A percentile compares a stretch with the other conserved stretches of the same genome.
Evolutionary conservation across 1,140 invertebrate species (phyloP).

Genomic region (Prorops nasuta): DNA sequence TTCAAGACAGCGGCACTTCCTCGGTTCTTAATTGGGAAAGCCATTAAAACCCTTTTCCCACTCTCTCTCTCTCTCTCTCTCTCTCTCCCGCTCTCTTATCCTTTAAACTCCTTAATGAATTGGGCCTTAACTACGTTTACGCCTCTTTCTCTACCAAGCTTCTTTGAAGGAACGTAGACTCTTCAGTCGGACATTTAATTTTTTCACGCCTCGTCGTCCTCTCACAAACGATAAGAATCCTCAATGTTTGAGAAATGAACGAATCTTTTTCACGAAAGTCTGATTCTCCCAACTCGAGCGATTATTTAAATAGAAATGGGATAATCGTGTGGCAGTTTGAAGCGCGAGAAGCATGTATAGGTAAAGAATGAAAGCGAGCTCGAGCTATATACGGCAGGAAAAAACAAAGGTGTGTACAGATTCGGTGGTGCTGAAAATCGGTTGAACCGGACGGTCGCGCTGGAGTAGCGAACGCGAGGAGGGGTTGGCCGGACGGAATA

Average conservation of each 20-base stretch:
- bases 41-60: conserved; percentile 24
- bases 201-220: conserved; percentile 31
- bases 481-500: conserved; percentile 26
- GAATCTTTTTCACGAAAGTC: background rate
- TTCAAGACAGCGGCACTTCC: conserved; percentile 15
- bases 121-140: conserved; percentile 36
- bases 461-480: background rate
- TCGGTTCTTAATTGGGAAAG: conserved; percentile 27
- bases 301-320: too few species aligned
- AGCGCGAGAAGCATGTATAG: too few species aligned
- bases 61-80: background rate
- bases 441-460: conserved; percentile 24
- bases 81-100: conserved; percentile 1
- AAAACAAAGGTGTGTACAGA: conserved; percentile 32
- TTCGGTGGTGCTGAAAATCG: conserved; percentile 32
- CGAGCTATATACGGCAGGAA: conserved; percentile 4
- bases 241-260: conserved; percentile 10
- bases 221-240: conserved; percentile 16
- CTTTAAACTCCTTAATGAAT: conserved; percentile 37
- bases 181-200: conserved; percentile 31
- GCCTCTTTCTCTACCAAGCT: conserved; percentile 22
- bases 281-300: too few species aligned
- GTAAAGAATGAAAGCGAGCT: too few species aligned
- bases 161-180: conserved; percentile 24
- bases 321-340: too few species aligned